A percentile compares a stretch with the other conserved stretches of the same genome.
phyloP scores from a whole-genome alignment of 2,888 invertebrate species.

The Pseudococcus viburni region DNA sequence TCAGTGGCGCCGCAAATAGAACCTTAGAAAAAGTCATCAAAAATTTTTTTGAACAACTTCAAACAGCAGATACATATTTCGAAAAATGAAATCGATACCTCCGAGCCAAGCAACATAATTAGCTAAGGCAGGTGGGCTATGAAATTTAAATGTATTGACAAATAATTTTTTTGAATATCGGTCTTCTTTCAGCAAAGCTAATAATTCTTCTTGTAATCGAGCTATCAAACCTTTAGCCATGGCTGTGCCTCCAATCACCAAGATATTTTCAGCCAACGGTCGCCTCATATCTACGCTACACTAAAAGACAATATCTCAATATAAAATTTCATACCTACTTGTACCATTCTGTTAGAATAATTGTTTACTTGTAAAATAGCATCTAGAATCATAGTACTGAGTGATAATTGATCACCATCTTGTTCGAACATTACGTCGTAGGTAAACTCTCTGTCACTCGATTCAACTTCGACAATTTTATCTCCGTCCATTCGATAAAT shows the following conservation, averaged over 20 bases:
- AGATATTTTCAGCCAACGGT: slow-evolving; percentile 84
- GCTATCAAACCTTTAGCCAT: slow-evolving; percentile 87
- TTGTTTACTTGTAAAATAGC: slow-evolving; percentile 74
- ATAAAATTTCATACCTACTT: neutral
- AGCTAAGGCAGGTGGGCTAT: slow-evolving; percentile 82
- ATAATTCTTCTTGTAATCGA: slow-evolving; percentile 84
- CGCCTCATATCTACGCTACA: slow-evolving; percentile 88
- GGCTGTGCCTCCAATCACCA: slow-evolving; percentile 89
- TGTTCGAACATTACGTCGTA: slow-evolving; percentile 89
- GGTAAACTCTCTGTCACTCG: slow-evolving; percentile 83
- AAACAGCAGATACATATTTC: neutral
- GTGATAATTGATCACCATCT: slow-evolving; percentile 85
- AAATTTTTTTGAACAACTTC: neutral
- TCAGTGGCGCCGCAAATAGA: slow-evolving; percentile 70
- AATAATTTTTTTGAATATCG: slow-evolving; percentile 78
- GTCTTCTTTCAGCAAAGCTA: slow-evolving; percentile 76
- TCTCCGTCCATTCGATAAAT: slow-evolving; percentile 80
- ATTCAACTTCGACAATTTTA: slow-evolving; percentile 77
- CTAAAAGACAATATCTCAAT: slow-evolving; percentile 71
- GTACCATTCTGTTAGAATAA: neutral
- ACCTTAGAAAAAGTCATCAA: slow-evolving; percentile 43
- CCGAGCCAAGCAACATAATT: slow-evolving; percentile 92
- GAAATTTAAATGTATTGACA: slow-evolving; percentile 83
- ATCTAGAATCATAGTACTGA: slow-evolving; percentile 89
- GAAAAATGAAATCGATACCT: slow-evolving; percentile 72